Percentiles rank a stretch among this genome's conserved stretches.
These are phyloP conservation scores for Galbula dea DNA, from an alignment of 2,113 vertebrate species.

Conservation along the genomic window DNA sequence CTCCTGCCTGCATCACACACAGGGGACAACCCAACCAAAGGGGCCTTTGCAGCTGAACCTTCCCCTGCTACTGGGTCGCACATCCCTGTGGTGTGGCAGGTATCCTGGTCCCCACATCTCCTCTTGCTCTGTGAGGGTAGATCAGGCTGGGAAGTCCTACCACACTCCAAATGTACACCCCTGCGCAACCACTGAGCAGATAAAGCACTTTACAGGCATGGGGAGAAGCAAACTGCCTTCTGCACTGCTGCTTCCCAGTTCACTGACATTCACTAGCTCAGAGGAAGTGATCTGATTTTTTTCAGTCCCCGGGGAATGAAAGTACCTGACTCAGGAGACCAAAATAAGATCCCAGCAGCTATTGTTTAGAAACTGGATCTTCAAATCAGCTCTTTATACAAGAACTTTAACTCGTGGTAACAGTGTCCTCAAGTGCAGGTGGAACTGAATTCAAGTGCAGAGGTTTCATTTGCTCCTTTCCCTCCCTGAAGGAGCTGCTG, in stretches of 20 bases:
- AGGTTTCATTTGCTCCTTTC: not conserved
- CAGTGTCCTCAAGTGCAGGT: not conserved
- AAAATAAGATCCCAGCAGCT: not conserved
- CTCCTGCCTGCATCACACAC: not conserved
- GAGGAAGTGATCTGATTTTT: not conserved
- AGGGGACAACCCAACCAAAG: not conserved
- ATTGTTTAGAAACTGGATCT: not conserved
- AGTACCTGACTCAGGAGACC: not conserved
- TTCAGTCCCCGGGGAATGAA: not conserved
- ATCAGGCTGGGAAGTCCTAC: not conserved
- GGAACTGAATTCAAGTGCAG: not conserved
- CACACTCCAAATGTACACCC: not conserved
- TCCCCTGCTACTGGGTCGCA: not conserved
- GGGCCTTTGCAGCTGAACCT: not conserved
- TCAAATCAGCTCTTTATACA: not conserved
- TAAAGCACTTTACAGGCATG: not conserved
- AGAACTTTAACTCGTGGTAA: not conserved
- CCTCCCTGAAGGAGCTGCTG: not conserved
- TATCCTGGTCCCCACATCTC: not conserved
- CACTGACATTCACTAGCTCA: not conserved
- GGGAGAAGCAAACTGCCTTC: not conserved
- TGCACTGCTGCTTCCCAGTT: not conserved
- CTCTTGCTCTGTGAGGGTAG: not conserved
- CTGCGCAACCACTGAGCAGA: not conserved
- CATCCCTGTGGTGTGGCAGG: not conserved